Conservation (phyloP, 2,797 vertebrate genomes). For the Borostomias antarcticus region DNA sequence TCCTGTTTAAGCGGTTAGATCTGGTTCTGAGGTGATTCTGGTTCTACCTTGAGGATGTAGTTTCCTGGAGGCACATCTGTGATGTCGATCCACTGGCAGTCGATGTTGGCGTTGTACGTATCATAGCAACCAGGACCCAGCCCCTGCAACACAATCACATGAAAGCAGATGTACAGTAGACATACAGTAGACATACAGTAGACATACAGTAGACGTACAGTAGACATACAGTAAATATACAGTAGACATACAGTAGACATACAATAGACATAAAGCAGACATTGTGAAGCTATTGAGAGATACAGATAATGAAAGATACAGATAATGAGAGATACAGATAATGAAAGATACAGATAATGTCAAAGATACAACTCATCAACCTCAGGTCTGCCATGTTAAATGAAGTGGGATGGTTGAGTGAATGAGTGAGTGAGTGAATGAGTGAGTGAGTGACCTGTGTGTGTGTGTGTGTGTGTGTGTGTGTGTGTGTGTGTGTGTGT, state of each 20-base stretch:
- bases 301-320: no score
- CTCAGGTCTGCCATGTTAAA: neutral
- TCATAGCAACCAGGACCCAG: slow-evolving; percentile 86
- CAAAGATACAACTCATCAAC: neutral
- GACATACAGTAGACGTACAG: no score
- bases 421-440: no score
- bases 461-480: neutral
- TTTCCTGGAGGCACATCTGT: slow-evolving; percentile 81
- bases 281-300: no score
- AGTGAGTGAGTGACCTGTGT: neutral
- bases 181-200: no score
- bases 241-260: no score
- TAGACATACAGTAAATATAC: neutral
- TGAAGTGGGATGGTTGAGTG: neutral
- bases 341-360: no score
- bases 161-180: neutral
- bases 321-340: no score
- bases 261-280: no score
- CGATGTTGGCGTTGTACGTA: slow-evolving; percentile 84
- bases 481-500: neutral
- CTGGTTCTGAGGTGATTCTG: no score
- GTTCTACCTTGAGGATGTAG: slow-evolving; percentile 78
- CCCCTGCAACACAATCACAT: slow-evolving; percentile 65
- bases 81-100: slow-evolving; percentile 88
- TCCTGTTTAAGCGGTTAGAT: no score